Evolutionary conservation across 2,113 vertebrate genomes (phyloP).

Genomic region (Antechinus stuartii): DNA sequence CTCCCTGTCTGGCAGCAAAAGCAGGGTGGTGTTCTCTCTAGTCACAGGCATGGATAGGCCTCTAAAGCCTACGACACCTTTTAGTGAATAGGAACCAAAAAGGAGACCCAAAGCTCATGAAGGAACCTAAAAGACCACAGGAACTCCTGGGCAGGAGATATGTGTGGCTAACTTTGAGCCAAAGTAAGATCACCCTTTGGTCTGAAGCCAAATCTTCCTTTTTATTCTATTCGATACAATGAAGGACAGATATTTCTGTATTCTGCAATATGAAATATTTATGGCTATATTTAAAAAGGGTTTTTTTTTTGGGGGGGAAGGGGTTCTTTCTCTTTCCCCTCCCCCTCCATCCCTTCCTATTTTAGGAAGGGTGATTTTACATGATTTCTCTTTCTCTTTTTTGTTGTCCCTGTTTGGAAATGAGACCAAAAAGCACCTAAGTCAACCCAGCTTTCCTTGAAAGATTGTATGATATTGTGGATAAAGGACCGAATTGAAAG

Average conservation of each 20-base stretch:
- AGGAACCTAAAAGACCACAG: background rate
- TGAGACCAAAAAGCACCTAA: background rate
- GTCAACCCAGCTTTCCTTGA: background rate
- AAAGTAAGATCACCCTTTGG: background rate
- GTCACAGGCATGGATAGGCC: background rate
- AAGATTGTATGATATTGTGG: background rate
- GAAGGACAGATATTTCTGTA: background rate
- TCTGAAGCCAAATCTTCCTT: background rate
- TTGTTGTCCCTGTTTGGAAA: background rate
- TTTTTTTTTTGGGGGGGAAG: background rate
- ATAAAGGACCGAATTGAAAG: no score
- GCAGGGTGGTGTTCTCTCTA: background rate
- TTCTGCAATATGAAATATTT: background rate
- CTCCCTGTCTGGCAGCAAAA: background rate
- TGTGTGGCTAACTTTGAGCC: background rate
- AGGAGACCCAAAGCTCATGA: background rate
- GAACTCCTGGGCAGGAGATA: background rate
- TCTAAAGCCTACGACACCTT: background rate
- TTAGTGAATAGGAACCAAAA: background rate
- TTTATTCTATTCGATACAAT: background rate
- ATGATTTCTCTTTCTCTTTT: background rate
- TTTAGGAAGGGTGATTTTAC: background rate
- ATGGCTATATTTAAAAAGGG: background rate
- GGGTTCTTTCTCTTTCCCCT: background rate
- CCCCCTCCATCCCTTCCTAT: background rate